A percentile compares a stretch with the other conserved stretches of the same genome.
Conservation (phyloP, 2,113 vertebrate species). For the Carassius gibelio region DNA sequence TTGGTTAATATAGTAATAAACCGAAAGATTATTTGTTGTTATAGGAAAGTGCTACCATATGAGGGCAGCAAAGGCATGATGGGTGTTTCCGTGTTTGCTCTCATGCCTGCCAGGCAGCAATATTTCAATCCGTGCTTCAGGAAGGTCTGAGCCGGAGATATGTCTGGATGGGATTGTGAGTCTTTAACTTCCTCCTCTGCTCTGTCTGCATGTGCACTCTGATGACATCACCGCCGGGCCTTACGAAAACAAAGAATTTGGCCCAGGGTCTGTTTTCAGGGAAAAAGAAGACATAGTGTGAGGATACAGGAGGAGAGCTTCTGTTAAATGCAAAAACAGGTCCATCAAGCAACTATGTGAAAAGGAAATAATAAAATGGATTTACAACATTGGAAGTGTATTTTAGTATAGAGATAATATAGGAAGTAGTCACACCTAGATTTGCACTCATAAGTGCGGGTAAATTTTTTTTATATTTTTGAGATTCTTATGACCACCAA, state of each 20-base stretch:
- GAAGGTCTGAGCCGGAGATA: background rate
- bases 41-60: slow-evolving; percentile 45
- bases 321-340: background rate
- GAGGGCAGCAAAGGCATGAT: slow-evolving; percentile 61
- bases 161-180: background rate
- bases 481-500: background rate
- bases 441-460: background rate
- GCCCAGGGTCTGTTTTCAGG: background rate
- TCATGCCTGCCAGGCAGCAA: background rate
- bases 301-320: background rate
- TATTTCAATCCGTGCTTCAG: background rate
- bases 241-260: background rate
- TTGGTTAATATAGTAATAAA: background rate
- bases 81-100: background rate
- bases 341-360: background rate
- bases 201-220: background rate
- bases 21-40: background rate
- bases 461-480: no score
- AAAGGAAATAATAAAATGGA: background rate
- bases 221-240: background rate
- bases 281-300: background rate
- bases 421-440: background rate
- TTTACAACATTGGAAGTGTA: background rate
- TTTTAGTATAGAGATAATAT: background rate
- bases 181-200: background rate